A percentile compares a stretch with the other conserved stretches of the same genome.
Evolutionary conservation across 2,888 invertebrate species (phyloP).

Genomic region (Microdon myrmicae): DNA sequence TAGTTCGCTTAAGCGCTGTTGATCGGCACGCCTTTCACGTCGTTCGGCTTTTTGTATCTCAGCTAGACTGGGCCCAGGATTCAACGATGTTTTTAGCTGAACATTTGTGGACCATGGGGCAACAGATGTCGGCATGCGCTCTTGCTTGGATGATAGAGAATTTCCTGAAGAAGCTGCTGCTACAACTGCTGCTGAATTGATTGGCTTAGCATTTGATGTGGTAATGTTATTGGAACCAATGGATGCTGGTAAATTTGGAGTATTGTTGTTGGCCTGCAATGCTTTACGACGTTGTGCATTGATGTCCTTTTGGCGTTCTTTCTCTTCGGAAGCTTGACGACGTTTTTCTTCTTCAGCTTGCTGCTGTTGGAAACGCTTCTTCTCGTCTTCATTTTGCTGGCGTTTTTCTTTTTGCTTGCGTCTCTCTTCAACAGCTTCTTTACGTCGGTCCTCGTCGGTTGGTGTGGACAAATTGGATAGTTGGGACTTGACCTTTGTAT

Average conservation of each 20-base stretch:
- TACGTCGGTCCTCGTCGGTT: constrained; percentile 59
- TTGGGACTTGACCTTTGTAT: constrained; percentile 38
- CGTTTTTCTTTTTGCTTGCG: constrained; percentile 61
- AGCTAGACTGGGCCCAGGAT: constrained; percentile 67
- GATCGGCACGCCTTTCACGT: constrained; percentile 65
- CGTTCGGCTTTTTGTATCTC: constrained; percentile 69
- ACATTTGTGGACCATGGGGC: constrained; percentile 63
- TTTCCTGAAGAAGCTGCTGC: constrained; percentile 6
- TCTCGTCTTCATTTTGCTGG: constrained; percentile 62
- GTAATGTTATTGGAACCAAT: constrained; percentile 12
- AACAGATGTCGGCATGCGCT: constrained; percentile 58
- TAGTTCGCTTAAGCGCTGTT: constrained; percentile 63
- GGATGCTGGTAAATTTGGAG: constrained; percentile 6
- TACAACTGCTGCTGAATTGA: constrained; percentile 3
- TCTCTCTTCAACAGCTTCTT: constrained; percentile 61
- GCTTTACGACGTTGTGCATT: constrained; percentile 64
- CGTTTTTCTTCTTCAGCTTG: constrained; percentile 61
- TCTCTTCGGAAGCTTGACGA: constrained; percentile 62
- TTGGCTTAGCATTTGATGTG: constrained; percentile 14
- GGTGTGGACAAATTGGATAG: constrained; percentile 9
- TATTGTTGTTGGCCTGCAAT: constrained; percentile 49
- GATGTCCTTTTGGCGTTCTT: constrained; percentile 64
- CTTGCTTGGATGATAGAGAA: constrained; percentile 40
- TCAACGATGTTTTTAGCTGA: constrained; percentile 42
- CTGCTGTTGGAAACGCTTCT: constrained; percentile 56